These are phyloP conservation scores for Anguilla anguilla DNA, from an alignment of 2,797 vertebrate species.

Conservation along the genomic window DNA sequence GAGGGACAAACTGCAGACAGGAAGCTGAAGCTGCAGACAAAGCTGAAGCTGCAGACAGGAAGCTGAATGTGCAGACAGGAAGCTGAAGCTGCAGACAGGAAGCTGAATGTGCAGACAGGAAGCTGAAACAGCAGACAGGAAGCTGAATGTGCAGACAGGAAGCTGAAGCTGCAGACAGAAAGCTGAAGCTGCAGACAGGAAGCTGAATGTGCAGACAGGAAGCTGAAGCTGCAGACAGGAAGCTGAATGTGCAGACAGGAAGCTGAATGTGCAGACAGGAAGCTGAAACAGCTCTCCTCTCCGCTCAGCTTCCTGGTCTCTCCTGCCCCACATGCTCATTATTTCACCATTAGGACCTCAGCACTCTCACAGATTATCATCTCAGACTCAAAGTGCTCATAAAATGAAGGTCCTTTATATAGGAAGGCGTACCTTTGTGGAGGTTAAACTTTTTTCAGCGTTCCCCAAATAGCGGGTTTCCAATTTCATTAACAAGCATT, in stretches of 20 bases:
- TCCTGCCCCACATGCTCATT: neutral
- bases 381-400: neutral
- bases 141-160: neutral
- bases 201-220: neutral
- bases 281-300: neutral
- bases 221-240: neutral
- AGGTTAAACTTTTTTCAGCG: neutral
- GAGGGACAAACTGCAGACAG: no score
- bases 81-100: neutral
- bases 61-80: neutral
- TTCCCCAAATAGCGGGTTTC: neutral
- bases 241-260: no score
- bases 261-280: neutral
- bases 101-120: no score
- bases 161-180: neutral
- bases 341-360: neutral
- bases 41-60: neutral
- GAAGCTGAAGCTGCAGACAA: neutral
- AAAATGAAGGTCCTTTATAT: neutral
- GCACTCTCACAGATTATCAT: neutral
- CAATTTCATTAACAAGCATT: neutral
- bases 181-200: neutral
- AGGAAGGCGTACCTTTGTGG: neutral
- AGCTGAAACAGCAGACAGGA: neutral
- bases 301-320: neutral